Conservation (phyloP, 2,113 vertebrate genomes). For the Callopanchax toddi region DNA sequence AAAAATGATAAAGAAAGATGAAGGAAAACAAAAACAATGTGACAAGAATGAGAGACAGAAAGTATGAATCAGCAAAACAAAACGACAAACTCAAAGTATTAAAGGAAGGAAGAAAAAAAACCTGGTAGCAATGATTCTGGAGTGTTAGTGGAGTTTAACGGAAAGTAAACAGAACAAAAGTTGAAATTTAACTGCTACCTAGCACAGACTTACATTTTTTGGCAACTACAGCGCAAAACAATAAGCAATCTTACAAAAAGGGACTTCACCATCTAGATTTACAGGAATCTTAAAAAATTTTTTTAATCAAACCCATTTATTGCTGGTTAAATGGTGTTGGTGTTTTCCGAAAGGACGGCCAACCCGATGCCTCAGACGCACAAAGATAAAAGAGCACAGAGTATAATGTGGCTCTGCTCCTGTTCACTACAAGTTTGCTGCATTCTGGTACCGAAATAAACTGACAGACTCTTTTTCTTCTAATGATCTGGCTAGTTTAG, state of each 20-base stretch:
- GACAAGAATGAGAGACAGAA: constrained; percentile 40
- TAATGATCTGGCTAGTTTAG: constrained; percentile 47
- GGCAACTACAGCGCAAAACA: no score
- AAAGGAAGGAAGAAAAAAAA: constrained; percentile 37
- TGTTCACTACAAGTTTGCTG: constrained; percentile 47
- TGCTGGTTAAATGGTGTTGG: not conserved
- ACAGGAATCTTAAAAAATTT: no score
- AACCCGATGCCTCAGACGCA: not conserved
- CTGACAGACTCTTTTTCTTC: constrained; percentile 35
- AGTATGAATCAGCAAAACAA: constrained; percentile 53
- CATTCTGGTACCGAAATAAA: constrained; percentile 35
- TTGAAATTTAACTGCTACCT: no score
- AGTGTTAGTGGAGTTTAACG: not conserved
- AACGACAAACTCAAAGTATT: constrained; percentile 36
- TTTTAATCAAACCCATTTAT: not conserved
- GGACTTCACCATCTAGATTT: no score
- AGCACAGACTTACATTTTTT: no score
- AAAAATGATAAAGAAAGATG: constrained; percentile 4
- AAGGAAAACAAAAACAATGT: constrained; percentile 1
- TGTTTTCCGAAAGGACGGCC: constrained; percentile 1
- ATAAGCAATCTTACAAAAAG: no score
- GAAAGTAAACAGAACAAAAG: no score
- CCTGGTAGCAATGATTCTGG: constrained; percentile 10
- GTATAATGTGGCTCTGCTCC: constrained; percentile 2
- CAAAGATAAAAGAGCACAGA: constrained; percentile 26